A percentile compares a stretch with the other conserved stretches of the same genome.
Evolutionary conservation across 2,888 invertebrate species (phyloP).

Genomic region (Noctua janthe): DNA sequence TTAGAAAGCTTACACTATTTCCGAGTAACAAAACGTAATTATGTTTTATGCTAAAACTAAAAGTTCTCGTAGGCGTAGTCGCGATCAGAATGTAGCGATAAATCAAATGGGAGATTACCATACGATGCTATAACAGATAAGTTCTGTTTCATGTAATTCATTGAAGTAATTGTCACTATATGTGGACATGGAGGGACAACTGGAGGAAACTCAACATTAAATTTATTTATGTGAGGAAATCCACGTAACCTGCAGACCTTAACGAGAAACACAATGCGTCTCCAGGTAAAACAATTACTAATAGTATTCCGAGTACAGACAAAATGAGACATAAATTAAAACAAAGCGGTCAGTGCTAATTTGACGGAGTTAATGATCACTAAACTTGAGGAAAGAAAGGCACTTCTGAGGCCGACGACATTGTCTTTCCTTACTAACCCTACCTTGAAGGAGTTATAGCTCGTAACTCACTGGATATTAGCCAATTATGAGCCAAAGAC

Average conservation of each 20-base stretch:
- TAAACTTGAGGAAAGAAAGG: constrained; percentile 47
- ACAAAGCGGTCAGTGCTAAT: constrained; percentile 39
- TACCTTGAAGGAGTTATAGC: constrained; percentile 53
- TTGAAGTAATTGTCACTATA: background rate
- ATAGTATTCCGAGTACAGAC: constrained; percentile 33
- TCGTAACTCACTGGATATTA: constrained; percentile 58
- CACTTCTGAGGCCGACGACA: constrained; percentile 36
- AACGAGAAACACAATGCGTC: constrained; percentile 20
- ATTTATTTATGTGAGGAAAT: constrained; percentile 12
- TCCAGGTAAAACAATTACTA: constrained; percentile 46
- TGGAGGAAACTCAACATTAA: constrained; percentile 17
- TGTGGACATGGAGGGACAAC: background rate
- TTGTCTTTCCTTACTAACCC: constrained; percentile 39
- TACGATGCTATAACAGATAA: constrained; percentile 3
- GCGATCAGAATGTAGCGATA: background rate
- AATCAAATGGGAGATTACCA: constrained; percentile 15
- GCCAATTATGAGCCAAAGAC: constrained; percentile 63
- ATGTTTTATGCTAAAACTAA: background rate
- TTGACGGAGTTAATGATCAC: constrained; percentile 36
- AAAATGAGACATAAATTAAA: constrained; percentile 42
- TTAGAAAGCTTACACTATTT: background rate
- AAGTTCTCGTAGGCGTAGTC: background rate
- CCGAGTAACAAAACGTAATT: background rate
- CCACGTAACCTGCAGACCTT: constrained; percentile 18
- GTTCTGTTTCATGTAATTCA: background rate